Base-by-base conservation (phyloP, 2,888 invertebrate species). In the Xestia c-nigrum region DNA sequence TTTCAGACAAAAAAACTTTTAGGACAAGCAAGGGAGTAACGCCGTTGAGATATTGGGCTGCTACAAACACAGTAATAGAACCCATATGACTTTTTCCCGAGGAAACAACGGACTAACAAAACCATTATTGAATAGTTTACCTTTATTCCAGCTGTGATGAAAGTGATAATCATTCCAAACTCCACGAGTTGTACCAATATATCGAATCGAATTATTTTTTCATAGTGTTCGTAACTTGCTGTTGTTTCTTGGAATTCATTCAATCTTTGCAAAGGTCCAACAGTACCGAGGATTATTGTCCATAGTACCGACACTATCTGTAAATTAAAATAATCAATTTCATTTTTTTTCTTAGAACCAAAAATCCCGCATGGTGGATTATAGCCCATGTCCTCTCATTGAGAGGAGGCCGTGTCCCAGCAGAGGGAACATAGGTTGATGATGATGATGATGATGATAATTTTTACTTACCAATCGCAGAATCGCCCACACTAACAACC, bases 301-400 rank as follows among this genome's bases (percentile, higher is more conserved):
- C 78, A 78, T 73, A 80, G 10, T 31, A 73, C 52, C 52, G 78
- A 80, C 38, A 80, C 73, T 1, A 19, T n/a, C 78, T 78, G 74
- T 9, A 43, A 72, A 61, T 61, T 38, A 38, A 61, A 61, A 61
- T 38, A 38, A 19, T 19, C 0, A 59, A 9, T 31, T 4, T 31
- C 31, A 2, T 19, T 19, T 61, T 19, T 61, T 61, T 61, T 31
- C 31, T 3, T 31, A 31, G 31, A 31, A 31, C 31, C 31, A 31
- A 31, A 31, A 31, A 31, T 31, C 31, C 31, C 31, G 31, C 31
- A 3, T 31, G 31, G 31, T 31, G 31, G 31, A 31, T 31, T 31
- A 31, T 31, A 31, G 31, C 31, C 31, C 31, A 31, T 31, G 1
- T 3, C 3, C 31, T 31, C 31, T 31, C 31, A 31, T 31, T 31